Percentiles rank a stretch among this genome's conserved stretches.
phyloP scores from a whole-genome alignment of 2,888 invertebrate species.

The Augiades crinisus region DNA sequence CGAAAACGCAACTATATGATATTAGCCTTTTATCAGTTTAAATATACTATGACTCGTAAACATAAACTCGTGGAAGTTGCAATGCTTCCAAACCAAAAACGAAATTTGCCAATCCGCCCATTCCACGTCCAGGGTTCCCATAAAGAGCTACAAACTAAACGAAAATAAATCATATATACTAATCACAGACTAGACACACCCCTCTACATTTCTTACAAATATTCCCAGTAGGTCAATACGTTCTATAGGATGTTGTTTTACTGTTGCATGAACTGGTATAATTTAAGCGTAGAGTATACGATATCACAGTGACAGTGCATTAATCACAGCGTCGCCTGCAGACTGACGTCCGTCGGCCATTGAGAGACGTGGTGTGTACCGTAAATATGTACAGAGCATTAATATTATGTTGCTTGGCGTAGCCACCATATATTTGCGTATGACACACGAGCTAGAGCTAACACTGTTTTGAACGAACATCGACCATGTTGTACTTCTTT shows the following conservation, averaged over 20 bases:
- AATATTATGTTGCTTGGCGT: too few species aligned
- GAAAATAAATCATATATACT: conserved; percentile 21
- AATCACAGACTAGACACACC: background rate
- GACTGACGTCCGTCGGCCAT: conserved; percentile 40
- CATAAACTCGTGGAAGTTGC: conserved; percentile 18
- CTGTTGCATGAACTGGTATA: conserved; percentile 29
- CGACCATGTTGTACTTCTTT: too few species aligned
- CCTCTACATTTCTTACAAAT: too few species aligned
- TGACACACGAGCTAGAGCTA: too few species aligned
- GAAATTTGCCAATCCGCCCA: conserved; percentile 28
- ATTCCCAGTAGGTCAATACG: conserved; percentile 28
- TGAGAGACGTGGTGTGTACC: conserved; percentile 27
- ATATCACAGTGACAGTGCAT: conserved; percentile 43
- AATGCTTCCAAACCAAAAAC: conserved; percentile 29
- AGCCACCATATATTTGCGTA: too few species aligned
- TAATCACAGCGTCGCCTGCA: conserved; percentile 45
- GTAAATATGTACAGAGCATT: too few species aligned
- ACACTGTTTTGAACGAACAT: too few species aligned
- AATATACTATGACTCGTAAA: too few species aligned
- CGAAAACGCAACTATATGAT: too few species aligned
- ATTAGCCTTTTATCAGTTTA: too few species aligned
- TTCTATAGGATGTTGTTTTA: conserved; percentile 24
- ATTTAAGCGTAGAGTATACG: conserved; percentile 35
- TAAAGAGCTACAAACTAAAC: conserved; percentile 22
- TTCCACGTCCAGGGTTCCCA: conserved; percentile 17